Evolutionary conservation across 2,113 vertebrate genomes (phyloP), one percentile per base, ranked within the genome.

Genomic region (Psittacus erithacus): DNA sequence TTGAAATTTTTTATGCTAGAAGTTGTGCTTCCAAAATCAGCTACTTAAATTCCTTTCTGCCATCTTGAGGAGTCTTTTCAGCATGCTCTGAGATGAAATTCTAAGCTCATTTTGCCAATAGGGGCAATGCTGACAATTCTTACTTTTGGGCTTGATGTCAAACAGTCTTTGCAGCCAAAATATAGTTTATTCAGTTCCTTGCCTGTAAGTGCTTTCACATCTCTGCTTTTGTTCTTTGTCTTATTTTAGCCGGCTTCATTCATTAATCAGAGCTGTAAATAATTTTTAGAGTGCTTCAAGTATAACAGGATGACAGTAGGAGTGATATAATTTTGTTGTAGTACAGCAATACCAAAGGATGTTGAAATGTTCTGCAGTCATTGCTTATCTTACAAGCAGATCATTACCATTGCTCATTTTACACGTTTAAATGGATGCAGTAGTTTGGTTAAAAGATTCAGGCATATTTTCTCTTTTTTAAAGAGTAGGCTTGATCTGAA

Each of bases 1-100:
- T 86, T 83, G 82, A 88, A 74, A 83, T 88, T n/a, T 90, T 94
- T 3, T 33, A 10, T 74, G 47, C 28, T 83, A 31, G 67, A 88
- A 94, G 64, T 59, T 88, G 38, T 47, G 35, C 46, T 97, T 94
- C 88, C 60, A 94, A 94, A 96, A 88, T 78, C 86, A 93, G 46
- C 76, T 63, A 33, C 71, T 88, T 74, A 24, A 94, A 75, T 88
- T 90, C n/a, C 31, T 92, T 81, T 79, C 46, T 92, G 20, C 59
- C 55, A 46, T 81, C 67, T 88, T 78, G 69, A 90, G 63, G 59
- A 88, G 59, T 70, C 93, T 86, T 97, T 86, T 90, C 91, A 92
- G 6, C 9, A 17, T 77, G 41, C n/a, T 95, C 31, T 6, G 29
- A 93, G 53, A 77, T 80, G 53, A 92, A 95, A 88, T 83, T 46